These are phyloP conservation scores for Azorinus chamasolen DNA, from an alignment of 2,888 invertebrate genomes.

Conservation along the genomic window DNA sequence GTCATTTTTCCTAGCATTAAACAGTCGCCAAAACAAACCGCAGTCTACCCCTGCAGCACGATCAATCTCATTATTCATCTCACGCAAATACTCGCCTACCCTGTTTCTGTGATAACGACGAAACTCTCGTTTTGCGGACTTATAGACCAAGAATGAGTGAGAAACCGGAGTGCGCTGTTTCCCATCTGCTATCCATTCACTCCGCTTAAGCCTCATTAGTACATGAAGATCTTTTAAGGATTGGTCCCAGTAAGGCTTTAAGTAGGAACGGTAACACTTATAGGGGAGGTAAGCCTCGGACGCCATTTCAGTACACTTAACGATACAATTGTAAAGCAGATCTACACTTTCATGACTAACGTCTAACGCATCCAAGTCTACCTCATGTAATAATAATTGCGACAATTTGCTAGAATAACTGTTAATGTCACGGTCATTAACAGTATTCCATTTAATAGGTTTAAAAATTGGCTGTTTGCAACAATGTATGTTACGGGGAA, in stretches of 20 bases:
- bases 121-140: slow-evolving; percentile 5
- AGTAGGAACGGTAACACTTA: not conserved
- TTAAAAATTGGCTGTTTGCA: too few relatives aligned
- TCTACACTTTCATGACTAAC: not conserved
- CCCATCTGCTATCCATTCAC: slow-evolving; percentile 2
- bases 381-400: not conserved
- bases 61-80: slow-evolving; percentile 9
- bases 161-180: not conserved
- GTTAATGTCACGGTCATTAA: not conserved
- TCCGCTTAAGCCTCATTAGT: not conserved
- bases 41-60: slow-evolving; percentile 1
- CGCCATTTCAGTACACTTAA: not conserved
- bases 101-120: not conserved
- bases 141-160: not conserved
- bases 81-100: not conserved
- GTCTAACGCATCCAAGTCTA: not conserved
- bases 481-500: not conserved
- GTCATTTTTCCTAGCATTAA: not conserved
- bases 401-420: not conserved
- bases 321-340: not conserved
- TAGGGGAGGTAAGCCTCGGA: not conserved
- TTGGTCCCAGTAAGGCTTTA: slow-evolving; percentile 1
- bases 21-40: not conserved
- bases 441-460: not conserved
- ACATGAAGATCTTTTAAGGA: not conserved